Conservation (phyloP, 2,797 vertebrate species). For the Limosa lapponica region DNA sequence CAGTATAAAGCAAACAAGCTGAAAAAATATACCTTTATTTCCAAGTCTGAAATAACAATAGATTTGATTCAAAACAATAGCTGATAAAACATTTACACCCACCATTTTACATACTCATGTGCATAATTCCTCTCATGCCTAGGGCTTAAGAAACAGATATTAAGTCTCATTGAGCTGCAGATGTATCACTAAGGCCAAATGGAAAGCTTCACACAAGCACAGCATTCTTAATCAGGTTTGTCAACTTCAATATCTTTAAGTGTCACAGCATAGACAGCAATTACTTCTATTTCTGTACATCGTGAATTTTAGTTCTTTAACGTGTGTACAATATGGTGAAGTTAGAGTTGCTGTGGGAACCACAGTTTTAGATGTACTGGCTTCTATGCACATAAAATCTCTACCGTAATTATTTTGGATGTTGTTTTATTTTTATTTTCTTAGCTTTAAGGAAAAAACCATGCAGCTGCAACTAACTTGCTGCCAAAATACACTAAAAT, state of each 20-base stretch:
- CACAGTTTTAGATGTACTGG: background rate
- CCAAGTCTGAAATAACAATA: conserved; percentile 3
- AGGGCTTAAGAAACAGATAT: background rate
- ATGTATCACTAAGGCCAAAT: background rate
- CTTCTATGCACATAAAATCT: background rate
- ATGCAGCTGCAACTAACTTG: background rate
- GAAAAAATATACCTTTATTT: background rate
- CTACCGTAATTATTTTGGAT: background rate
- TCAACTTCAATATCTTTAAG: background rate
- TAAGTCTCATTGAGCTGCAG: background rate
- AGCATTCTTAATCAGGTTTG: background rate
- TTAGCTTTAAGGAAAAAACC: background rate
- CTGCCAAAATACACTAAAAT: background rate
- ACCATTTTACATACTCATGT: background rate
- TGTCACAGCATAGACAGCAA: background rate
- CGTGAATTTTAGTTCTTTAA: background rate
- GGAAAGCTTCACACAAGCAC: background rate
- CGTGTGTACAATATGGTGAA: background rate
- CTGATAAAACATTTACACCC: background rate
- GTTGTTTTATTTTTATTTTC: background rate
- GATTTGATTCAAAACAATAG: background rate
- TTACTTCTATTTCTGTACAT: background rate
- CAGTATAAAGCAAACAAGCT: background rate
- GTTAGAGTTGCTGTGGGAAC: conserved; percentile 11
- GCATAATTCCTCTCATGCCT: background rate